Evolutionary conservation across 2,113 vertebrate genomes (phyloP), one percentile per base, ranked within the genome.

Genomic region (Hydropotes inermis): DNA sequence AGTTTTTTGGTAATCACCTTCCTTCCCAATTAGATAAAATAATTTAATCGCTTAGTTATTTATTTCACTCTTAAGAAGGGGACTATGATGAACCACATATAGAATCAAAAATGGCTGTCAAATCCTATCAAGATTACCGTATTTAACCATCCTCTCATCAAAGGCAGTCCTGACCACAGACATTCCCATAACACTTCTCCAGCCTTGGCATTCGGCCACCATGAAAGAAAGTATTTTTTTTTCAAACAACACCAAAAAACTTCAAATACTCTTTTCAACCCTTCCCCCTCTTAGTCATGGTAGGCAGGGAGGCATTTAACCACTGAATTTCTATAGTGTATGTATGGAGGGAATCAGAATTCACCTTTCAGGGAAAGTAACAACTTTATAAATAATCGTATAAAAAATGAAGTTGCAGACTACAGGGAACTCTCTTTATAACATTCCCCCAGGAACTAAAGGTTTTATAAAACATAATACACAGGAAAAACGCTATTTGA

Each of bases 311-410:
- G 10, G 61, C 15, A 87, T 79, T 94, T 82, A 88, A 96, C 43
- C 58, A 95, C 87, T 64, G 28, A 93, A 79, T 61, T 82, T 88
- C 89, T 47, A 83, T 6, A 39, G 15, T 0, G 0, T 76, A 78
- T 36, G 39, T 28, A 61, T 2, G 70, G 27, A 67, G 19, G 92
- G 47, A 87, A 81, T 89, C 83, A 78, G 64, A 95, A 96, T 76
- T 85, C 64, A 96, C 85, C 85, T 95, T 94, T 92, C 57, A 96
- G 61, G 88, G 67, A 91, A 97, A 92, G 87, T 81, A 92, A 92
- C 55, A 78, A 91, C 43, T 97, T 91, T 45, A 70, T 39, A 94
- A 95, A 47, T 94, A 52, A 83, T 52, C n/a, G 23, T 1, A 3
- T 93, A 58, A 94, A 97, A 96, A 83, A 36, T 2, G 45, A 89